Evolutionary conservation across 2,888 invertebrate genomes (phyloP).

Genomic region (Uropetala carovei): DNA sequence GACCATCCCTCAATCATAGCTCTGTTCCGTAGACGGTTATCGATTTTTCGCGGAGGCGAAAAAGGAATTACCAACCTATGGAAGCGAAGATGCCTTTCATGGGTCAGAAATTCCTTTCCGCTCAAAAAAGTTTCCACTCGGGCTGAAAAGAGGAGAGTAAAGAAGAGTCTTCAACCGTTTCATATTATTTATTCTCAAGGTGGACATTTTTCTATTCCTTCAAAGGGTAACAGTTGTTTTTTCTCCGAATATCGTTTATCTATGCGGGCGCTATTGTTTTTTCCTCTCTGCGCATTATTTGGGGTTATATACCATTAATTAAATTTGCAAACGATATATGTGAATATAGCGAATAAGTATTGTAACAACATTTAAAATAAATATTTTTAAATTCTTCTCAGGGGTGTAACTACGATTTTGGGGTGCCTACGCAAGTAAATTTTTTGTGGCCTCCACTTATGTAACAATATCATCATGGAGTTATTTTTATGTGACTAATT

Average conservation of each 20-base stretch:
- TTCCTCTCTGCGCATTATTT: neutral
- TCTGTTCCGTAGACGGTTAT: slow-evolving; percentile 49
- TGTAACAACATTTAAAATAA: too few species aligned
- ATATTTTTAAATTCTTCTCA: too few species aligned
- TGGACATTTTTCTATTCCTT: neutral
- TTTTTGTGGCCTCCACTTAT: too few species aligned
- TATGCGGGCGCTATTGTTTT: neutral
- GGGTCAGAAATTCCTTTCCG: slow-evolving; percentile 30
- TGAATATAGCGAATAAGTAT: too few species aligned
- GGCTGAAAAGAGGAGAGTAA: slow-evolving; percentile 8
- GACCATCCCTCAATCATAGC: slow-evolving; percentile 61
- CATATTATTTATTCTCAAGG: neutral
- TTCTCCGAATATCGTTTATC: neutral
- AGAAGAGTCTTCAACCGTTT: neutral
- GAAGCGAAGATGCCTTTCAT: neutral
- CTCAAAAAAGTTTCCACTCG: slow-evolving; percentile 32
- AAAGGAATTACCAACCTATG: slow-evolving; percentile 47
- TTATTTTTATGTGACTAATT: too few species aligned
- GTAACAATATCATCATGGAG: too few species aligned
- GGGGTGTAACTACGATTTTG: too few species aligned
- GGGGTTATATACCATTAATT: too few species aligned
- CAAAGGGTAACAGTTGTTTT: neutral
- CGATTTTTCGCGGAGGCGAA: slow-evolving; percentile 30
- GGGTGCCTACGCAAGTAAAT: too few species aligned
- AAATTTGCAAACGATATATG: too few species aligned